These are phyloP conservation scores for Conus betulinus DNA, from an alignment of 1,140 invertebrate genomes.

Conservation along the genomic window DNA sequence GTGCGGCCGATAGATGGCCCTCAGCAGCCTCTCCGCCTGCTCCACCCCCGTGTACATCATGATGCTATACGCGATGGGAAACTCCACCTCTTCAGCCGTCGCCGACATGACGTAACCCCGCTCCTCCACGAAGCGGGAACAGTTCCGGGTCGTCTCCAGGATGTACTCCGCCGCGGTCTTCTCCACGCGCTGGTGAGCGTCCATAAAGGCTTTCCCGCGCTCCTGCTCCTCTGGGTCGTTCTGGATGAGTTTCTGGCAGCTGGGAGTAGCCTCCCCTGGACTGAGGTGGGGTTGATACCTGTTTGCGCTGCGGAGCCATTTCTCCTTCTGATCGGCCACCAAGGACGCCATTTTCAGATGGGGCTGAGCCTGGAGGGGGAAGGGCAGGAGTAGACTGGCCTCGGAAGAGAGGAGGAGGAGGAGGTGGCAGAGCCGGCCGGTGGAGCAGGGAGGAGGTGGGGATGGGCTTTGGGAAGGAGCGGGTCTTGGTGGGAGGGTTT, in stretches of 20 bases:
- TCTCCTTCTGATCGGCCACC: neutral
- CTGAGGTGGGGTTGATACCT: neutral
- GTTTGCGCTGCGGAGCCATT: neutral
- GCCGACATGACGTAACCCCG: slow-evolving; percentile 53
- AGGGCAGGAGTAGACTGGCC: neutral
- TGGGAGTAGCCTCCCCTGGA: neutral
- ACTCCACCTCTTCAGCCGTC: slow-evolving; percentile 55
- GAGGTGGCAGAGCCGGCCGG: neutral
- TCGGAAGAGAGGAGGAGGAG: neutral
- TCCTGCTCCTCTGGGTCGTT: neutral
- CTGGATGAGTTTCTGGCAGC: neutral
- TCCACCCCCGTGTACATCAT: slow-evolving; percentile 67
- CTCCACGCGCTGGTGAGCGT: neutral
- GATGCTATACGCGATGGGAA: slow-evolving; percentile 64
- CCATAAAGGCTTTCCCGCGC: neutral
- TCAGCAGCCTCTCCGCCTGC: slow-evolving; percentile 68
- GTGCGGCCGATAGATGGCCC: slow-evolving; percentile 68
- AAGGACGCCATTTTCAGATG: neutral
- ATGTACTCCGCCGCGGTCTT: slow-evolving; percentile 17
- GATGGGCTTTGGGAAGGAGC: neutral
- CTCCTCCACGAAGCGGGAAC: slow-evolving; percentile 44
- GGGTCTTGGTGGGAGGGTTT: too few relatives aligned
- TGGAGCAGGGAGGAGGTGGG: neutral
- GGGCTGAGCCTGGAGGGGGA: neutral
- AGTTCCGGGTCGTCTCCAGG: slow-evolving; percentile 44